These are phyloP conservation scores for Agelaius phoeniceus DNA, from an alignment of 2,113 vertebrate genomes.

Conservation along the genomic window DNA sequence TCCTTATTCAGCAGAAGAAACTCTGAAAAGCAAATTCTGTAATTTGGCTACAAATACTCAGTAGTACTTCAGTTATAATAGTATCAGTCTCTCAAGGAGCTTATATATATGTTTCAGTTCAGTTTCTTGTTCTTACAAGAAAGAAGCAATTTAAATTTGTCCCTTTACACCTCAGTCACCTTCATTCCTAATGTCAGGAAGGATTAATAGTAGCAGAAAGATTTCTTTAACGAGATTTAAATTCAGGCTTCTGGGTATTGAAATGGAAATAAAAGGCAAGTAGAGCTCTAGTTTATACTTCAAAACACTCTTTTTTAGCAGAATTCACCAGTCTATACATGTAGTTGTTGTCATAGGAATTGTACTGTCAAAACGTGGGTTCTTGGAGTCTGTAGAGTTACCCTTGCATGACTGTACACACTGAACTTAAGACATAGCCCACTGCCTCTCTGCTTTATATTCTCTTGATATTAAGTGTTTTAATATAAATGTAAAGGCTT, in stretches of 20 bases:
- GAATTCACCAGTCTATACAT: not conserved
- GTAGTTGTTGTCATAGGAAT: not conserved
- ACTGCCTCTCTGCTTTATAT: not conserved
- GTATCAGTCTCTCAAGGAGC: not conserved
- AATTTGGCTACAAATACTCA: not conserved
- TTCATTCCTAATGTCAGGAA: not conserved
- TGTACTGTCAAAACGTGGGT: not conserved
- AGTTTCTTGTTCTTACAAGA: not conserved
- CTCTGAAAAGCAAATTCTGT: not conserved
- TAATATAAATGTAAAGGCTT: not conserved
- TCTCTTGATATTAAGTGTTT: not conserved
- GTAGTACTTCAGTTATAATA: not conserved
- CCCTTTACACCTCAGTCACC: not conserved
- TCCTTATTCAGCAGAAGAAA: not conserved
- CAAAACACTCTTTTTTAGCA: not conserved
- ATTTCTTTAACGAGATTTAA: not conserved
- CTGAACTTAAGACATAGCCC: not conserved
- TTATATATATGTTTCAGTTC: not conserved
- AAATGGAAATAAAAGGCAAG: not conserved
- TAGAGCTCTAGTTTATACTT: not conserved
- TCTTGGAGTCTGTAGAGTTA: rapidly evolving
- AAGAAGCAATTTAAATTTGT: not conserved
- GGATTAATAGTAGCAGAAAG: not conserved
- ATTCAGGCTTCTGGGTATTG: not conserved
- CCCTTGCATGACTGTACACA: not conserved